These are phyloP conservation scores for Megaleporinus macrocephalus DNA, from an alignment of 2,113 vertebrate species.

Conservation along the genomic window DNA sequence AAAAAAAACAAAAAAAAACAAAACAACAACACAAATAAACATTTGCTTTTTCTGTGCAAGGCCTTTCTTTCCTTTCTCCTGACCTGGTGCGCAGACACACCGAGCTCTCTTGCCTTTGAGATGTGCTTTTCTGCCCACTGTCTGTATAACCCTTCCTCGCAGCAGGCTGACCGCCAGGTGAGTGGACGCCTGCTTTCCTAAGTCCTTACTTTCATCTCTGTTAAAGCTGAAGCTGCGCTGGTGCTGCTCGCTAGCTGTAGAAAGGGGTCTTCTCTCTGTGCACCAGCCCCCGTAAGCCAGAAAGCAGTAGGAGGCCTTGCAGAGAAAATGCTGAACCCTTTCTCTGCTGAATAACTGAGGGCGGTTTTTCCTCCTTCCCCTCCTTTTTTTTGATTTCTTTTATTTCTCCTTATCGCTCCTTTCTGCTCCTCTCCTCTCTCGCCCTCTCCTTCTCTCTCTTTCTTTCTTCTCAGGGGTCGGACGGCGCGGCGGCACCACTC, in stretches of 20 bases:
- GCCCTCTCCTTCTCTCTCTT: slow-evolving; percentile 42
- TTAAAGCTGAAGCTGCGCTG: slow-evolving; percentile 11
- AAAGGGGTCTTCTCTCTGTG: slow-evolving; percentile 34
- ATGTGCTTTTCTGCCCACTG: slow-evolving; percentile 50
- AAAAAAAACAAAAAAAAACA: slow-evolving; percentile 35
- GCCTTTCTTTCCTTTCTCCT: slow-evolving; percentile 64
- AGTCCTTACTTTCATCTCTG: background rate
- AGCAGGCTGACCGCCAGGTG: slow-evolving; percentile 49
- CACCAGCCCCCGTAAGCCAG: slow-evolving; percentile 15
- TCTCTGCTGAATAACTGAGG: slow-evolving; percentile 78
- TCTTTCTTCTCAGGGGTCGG: slow-evolving; percentile 53
- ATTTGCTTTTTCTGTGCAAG: slow-evolving; percentile 74
- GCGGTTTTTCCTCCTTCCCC: slow-evolving; percentile 68
- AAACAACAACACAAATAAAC: slow-evolving; percentile 54
- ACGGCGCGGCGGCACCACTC: slow-evolving; percentile 42
- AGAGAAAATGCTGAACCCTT: slow-evolving; percentile 70
- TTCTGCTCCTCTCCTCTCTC: slow-evolving; percentile 31
- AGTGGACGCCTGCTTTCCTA: slow-evolving; percentile 43
- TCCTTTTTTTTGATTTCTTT: slow-evolving; percentile 62
- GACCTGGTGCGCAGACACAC: slow-evolving; percentile 60
- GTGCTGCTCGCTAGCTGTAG: background rate
- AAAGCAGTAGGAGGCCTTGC: slow-evolving; percentile 71
- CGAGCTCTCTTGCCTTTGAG: slow-evolving; percentile 72
- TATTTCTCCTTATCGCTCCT: slow-evolving; percentile 58
- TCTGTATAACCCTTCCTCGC: slow-evolving; percentile 40